Evolutionary conservation across 2,797 vertebrate species (phyloP).

Genomic region (Ateles fusciceps): DNA sequence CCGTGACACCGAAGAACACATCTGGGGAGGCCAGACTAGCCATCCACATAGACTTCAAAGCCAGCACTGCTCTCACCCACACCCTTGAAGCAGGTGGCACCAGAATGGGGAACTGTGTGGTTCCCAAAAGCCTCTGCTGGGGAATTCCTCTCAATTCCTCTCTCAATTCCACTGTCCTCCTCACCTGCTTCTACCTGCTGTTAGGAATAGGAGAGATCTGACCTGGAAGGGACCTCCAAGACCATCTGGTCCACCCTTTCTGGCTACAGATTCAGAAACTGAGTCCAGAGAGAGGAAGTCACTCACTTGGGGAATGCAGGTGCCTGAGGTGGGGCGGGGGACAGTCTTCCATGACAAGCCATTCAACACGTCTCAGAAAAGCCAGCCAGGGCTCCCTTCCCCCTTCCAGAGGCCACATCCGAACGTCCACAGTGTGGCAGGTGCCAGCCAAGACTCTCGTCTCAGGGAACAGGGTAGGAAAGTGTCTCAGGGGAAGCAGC

Average conservation of each 20-base stretch:
- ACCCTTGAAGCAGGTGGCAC: conserved; percentile 51
- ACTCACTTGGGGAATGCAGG: background rate
- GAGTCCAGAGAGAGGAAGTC: conserved; percentile 49
- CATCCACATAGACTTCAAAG: background rate
- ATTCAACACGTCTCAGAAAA: background rate
- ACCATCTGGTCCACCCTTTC: background rate
- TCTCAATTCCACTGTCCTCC: conserved; percentile 23
- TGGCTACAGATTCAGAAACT: conserved; percentile 51
- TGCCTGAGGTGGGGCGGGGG: background rate
- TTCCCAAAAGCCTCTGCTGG: conserved; percentile 25
- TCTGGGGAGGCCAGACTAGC: background rate
- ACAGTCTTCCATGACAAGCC: background rate
- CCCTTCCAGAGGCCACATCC: background rate
- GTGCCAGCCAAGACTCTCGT: background rate
- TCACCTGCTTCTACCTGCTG: background rate
- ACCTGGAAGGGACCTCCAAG: conserved; percentile 10
- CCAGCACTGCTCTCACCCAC: background rate
- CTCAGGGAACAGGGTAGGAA: background rate
- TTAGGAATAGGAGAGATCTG: background rate
- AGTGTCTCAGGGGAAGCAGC: background rate
- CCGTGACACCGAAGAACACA: background rate
- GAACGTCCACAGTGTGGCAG: background rate
- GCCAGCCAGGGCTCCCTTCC: background rate
- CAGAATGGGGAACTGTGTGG: conserved; percentile 59
- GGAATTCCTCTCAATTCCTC: conserved; percentile 62